Base-by-base conservation (phyloP, 2,888 invertebrate genomes). In the Pollenia labialis region DNA sequence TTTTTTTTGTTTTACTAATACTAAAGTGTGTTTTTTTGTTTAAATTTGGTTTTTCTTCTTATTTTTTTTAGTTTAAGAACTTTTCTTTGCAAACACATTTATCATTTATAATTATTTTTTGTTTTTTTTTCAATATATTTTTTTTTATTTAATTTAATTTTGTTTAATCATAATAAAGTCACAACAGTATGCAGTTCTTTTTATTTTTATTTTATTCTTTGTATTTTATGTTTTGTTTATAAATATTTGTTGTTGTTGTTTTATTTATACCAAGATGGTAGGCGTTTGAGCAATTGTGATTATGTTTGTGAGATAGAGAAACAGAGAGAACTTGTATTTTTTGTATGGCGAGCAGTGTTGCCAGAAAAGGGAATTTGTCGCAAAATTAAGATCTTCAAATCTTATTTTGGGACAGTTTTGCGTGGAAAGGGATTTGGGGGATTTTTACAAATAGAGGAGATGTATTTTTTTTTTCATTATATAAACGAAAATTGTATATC, bases 111-210 rank as follows among this genome's bases (percentile, higher is more conserved):
- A 32, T 85, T 77, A 71, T 79, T 87, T 82, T 52, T 54, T 75
- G 46, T 68, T 56, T 77, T 52, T 64, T 66, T 74, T 83, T 85
- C 50, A 62, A 50, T 75, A 62, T 54, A 52, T 79, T 62, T 82
- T 66, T 79, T 86, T 71, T 87, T 74, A 54, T 88, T 84, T 85
- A n/a, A 44, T 52, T 77, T 68, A 79, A 46, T 76, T 54, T 82
- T 68, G 64, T 87, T 83, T 86, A 88, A 87, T 77, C 81, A 84
- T 87, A 87, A 87, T 89, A 85, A 87, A 89, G 88, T 89, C 89
- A 89, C 89, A 89, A 89, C 89, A 89, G 88, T 89, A 88, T 88
- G 87, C 88, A 88, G 88, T 89, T 88, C 87, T 88, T 88, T 85
- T 85, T 69, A 54, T 72, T 64, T 71, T 81, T 60, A 46, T 71